phyloP scores from a whole-genome alignment of 2,113 vertebrate species.

The Sapajus apella region DNA sequence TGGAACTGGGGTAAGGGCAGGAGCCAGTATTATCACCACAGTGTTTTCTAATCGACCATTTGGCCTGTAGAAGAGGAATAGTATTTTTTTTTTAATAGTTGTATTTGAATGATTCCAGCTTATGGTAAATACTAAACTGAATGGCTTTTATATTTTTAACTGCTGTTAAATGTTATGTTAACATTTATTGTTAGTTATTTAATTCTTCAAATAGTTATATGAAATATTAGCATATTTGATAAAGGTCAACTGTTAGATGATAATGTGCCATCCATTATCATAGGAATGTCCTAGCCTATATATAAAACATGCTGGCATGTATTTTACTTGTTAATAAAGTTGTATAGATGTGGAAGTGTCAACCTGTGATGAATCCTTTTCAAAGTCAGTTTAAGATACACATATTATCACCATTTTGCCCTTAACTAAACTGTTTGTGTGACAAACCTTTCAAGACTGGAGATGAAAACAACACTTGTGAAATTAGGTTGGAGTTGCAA shows the following conservation, averaged over 20 bases:
- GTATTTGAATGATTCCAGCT: constrained; percentile 41
- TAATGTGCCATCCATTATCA: constrained; percentile 46
- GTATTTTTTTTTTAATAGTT: background rate
- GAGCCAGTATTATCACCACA: background rate
- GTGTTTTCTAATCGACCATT: background rate
- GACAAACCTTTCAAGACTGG: background rate
- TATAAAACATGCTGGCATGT: constrained; percentile 53
- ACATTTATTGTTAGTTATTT: background rate
- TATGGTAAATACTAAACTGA: constrained; percentile 31
- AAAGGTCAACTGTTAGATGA: constrained; percentile 50
- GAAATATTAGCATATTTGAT: constrained; percentile 44
- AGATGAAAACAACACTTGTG: background rate
- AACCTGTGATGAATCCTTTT: constrained; percentile 56
- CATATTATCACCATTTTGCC: background rate
- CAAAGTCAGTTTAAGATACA: constrained; percentile 34
- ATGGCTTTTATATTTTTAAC: constrained; percentile 41
- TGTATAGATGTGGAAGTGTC: constrained; percentile 51
- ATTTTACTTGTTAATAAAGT: constrained; percentile 70
- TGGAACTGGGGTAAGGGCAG: background rate
- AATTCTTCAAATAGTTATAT: constrained; percentile 28
- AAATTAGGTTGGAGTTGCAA: background rate
- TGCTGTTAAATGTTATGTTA: constrained; percentile 45
- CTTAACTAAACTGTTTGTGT: background rate
- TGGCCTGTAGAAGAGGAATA: background rate
- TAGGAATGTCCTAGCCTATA: constrained; percentile 37